Conservation (phyloP, 2,888 invertebrate genomes). For the Amblyjoppa proteus region DNA sequence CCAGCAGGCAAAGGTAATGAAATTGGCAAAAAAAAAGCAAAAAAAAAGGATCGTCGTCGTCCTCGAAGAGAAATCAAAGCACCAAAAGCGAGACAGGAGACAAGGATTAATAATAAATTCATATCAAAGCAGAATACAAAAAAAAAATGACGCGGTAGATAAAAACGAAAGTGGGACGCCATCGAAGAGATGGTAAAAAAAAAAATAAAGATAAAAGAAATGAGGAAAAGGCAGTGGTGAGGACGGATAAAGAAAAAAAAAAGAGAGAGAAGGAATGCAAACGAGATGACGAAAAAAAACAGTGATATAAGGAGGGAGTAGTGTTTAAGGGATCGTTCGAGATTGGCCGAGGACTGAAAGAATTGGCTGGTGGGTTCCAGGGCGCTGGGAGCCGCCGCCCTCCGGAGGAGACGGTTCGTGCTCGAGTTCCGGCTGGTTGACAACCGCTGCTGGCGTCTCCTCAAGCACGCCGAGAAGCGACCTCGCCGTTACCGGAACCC, state of each 20-base stretch:
- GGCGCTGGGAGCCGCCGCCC: slow-evolving; percentile 85
- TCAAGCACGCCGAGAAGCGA: slow-evolving; percentile 80
- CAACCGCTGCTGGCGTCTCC: slow-evolving; percentile 75
- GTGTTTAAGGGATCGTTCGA: slow-evolving; percentile 84
- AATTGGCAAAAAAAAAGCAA: slow-evolving; percentile 54
- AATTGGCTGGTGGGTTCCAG: slow-evolving; percentile 85
- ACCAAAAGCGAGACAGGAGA: slow-evolving; percentile 26
- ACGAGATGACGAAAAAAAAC: slow-evolving; percentile 63
- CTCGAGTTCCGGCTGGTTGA: slow-evolving; percentile 83
- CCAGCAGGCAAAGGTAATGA: slow-evolving; percentile 33
- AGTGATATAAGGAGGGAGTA: slow-evolving; percentile 74
- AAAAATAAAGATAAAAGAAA: slow-evolving; percentile 43
- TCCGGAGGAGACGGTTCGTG: slow-evolving; percentile 84
- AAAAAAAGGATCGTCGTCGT: slow-evolving; percentile 34
- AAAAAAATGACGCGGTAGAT: slow-evolving; percentile 50
- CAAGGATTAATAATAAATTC: slow-evolving; percentile 40
- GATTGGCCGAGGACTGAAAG: slow-evolving; percentile 83
- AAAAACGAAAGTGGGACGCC: slow-evolving; percentile 40
- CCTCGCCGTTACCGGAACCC: slow-evolving; percentile 77
- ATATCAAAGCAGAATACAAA: slow-evolving; percentile 47
- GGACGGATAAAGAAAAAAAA: slow-evolving; percentile 36
- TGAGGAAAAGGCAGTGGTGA: slow-evolving; percentile 43
- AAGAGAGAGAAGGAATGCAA: slow-evolving; percentile 48
- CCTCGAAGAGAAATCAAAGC: slow-evolving; percentile 40
- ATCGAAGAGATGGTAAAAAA: slow-evolving; percentile 48